Evolutionary conservation across 2,797 vertebrate species (phyloP), one percentile per base, ranked within the genome.

Genomic region (Argyrosomus regius): DNA sequence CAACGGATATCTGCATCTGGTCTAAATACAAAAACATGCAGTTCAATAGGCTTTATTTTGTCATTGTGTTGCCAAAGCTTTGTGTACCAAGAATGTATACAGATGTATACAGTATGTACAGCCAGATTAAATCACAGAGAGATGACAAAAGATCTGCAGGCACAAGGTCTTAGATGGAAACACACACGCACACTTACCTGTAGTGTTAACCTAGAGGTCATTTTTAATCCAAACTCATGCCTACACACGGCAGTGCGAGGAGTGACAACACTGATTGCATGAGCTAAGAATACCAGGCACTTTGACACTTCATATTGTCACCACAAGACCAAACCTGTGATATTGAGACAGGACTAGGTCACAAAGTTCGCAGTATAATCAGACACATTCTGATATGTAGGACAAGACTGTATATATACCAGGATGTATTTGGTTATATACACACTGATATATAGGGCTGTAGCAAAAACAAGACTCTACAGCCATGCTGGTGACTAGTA

Each of bases 221-320:
- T 31, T 62, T 83, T 50, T 54, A 81, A 83, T 83, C 78, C 64
- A 53, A 85, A 54, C 63, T 6, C 57, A 45, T 56, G 41, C 20
- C 52, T 53, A 68, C 72, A 75, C 63, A 70, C 50, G 22, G 18
- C 31, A 13, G 39, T 3, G 28, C 43, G 14, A 28, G 4, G 49
- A 57, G 1, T 59, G 45, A 68, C 61, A 54, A 35, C 60, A 18
- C 18, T 46, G 28, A 79, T 17, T 56, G 56, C 28, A 4, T 20
- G 46, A 17, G 9, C 17, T 35, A 58, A 59, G 16, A 70, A 54
- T 11, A 61, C 28, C 3, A 3, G 54, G 59, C 39, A 28, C 73
- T 46, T 31, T 45, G 65, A 72, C 56, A 46, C 18, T 64, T 61
- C 14, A 31, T 31, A 74, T 11, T 45, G 43, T 28, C 20, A 41